These are phyloP conservation scores for Atherinomorus stipes DNA, from an alignment of 2,113 vertebrate species.

Conservation along the genomic window DNA sequence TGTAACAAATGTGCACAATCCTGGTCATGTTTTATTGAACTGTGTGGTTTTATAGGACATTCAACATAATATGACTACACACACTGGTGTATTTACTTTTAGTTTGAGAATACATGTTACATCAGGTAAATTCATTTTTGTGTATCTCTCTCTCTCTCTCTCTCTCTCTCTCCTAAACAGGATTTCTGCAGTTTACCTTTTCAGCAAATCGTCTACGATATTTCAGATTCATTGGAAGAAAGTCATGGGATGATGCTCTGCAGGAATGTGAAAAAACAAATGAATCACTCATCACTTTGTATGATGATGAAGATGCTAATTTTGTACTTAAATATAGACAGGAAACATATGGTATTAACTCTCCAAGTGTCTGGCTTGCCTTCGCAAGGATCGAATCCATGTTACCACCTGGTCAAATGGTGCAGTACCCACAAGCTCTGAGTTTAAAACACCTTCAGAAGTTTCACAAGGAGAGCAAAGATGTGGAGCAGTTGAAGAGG, in stretches of 20 bases:
- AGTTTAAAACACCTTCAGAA: too few relatives aligned
- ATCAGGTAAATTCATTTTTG: not conserved
- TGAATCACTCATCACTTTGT: constrained; percentile 45
- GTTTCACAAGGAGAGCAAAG: rapidly evolving
- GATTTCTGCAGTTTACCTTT: constrained; percentile 19
- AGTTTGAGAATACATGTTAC: not conserved
- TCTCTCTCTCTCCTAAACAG: constrained; percentile 18
- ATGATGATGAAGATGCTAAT: constrained; percentile 22
- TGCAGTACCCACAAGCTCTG: too few relatives aligned
- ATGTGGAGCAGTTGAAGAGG: constrained; percentile 36
- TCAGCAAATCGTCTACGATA: constrained; percentile 15
- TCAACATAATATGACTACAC: too few relatives aligned
- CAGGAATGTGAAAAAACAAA: rapidly evolving
- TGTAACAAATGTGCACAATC: too few relatives aligned
- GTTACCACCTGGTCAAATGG: constrained; percentile 59
- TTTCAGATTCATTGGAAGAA: rapidly evolving
- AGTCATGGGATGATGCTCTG: rapidly evolving
- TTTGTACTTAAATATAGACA: rapidly evolving
- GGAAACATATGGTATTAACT: too few relatives aligned
- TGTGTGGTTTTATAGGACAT: too few relatives aligned
- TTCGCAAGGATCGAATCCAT: rapidly evolving
- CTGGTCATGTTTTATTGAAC: too few relatives aligned
- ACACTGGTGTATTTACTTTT: too few relatives aligned
- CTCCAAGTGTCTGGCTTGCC: constrained; percentile 19
- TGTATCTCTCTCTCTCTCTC: not conserved